Evolutionary conservation across 2,797 vertebrate species (phyloP).

Genomic region (Pogonophryne albipinna): DNA sequence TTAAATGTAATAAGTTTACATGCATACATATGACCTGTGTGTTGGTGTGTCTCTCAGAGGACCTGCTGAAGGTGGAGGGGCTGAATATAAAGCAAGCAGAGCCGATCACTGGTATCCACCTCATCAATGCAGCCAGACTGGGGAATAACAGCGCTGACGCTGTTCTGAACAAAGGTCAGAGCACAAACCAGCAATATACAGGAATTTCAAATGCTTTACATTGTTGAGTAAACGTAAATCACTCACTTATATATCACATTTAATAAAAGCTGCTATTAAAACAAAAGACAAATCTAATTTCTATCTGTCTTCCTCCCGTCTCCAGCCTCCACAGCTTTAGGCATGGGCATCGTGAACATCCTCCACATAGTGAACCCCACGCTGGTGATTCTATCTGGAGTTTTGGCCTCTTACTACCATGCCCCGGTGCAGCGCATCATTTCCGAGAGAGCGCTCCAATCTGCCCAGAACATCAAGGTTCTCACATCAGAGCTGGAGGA

Average conservation of each 20-base stretch:
- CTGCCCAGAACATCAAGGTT: slow-evolving; percentile 88
- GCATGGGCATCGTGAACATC: slow-evolving; percentile 94
- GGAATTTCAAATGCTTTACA: neutral
- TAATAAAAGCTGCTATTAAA: neutral
- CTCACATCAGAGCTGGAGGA: slow-evolving; percentile 92
- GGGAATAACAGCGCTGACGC: slow-evolving; percentile 91
- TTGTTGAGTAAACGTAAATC: neutral
- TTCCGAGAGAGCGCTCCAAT: slow-evolving; percentile 87
- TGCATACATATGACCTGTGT: slow-evolving; percentile 13
- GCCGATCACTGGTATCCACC: slow-evolving; percentile 88
- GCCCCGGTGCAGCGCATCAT: slow-evolving; percentile 88
- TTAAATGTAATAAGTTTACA: neutral
- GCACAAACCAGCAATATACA: neutral
- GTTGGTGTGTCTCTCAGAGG: slow-evolving; percentile 81
- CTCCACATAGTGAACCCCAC: slow-evolving; percentile 96
- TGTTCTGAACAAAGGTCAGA: slow-evolving; percentile 90
- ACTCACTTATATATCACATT: neutral
- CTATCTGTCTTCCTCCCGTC: slow-evolving; percentile 11
- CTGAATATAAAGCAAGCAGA: slow-evolving; percentile 91
- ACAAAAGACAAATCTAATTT: neutral
- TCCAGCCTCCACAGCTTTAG: slow-evolving; percentile 92
- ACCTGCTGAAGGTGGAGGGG: slow-evolving; percentile 90
- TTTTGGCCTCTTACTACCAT: slow-evolving; percentile 91
- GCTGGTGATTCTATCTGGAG: slow-evolving; percentile 94
- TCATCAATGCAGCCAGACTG: slow-evolving; percentile 91